Conservation (phyloP, 1,140 invertebrate genomes). For the Heliconius himera region DNA sequence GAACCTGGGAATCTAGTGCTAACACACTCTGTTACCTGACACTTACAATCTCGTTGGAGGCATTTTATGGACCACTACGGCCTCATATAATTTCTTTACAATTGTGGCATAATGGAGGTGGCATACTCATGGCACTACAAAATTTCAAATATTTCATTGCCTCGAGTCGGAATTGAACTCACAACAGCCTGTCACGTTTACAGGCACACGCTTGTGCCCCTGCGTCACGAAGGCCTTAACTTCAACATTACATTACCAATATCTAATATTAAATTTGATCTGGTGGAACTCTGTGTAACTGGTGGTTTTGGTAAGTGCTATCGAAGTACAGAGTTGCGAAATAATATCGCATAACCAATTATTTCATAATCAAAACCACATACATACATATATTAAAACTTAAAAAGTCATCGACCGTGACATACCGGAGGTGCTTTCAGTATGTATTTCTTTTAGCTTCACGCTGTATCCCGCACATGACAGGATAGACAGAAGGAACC, state of each 20-base stretch:
- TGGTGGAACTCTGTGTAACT: background rate
- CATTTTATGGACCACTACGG: too few relatives aligned
- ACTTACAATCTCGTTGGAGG: too few relatives aligned
- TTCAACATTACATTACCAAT: too few relatives aligned
- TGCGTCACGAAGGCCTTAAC: background rate
- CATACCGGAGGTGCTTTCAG: background rate
- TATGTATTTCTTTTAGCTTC: background rate
- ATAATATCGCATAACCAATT: background rate
- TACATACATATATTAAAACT: background rate
- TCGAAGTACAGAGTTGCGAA: background rate
- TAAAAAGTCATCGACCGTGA: background rate
- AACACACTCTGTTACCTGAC: background rate
- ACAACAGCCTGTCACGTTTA: background rate
- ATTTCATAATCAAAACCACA: background rate
- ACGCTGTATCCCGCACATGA: too few relatives aligned
- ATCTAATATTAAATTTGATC: background rate
- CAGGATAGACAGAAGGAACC: too few relatives aligned
- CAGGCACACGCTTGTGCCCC: background rate
- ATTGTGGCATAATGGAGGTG: too few relatives aligned
- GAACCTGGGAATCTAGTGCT: background rate
- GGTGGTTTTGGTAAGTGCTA: background rate
- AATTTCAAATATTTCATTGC: background rate
- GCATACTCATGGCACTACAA: too few relatives aligned
- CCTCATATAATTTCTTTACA: too few relatives aligned
- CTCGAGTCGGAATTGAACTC: background rate